Evolutionary conservation across 2,797 vertebrate genomes (phyloP).

Genomic region (Spinus pinus): DNA sequence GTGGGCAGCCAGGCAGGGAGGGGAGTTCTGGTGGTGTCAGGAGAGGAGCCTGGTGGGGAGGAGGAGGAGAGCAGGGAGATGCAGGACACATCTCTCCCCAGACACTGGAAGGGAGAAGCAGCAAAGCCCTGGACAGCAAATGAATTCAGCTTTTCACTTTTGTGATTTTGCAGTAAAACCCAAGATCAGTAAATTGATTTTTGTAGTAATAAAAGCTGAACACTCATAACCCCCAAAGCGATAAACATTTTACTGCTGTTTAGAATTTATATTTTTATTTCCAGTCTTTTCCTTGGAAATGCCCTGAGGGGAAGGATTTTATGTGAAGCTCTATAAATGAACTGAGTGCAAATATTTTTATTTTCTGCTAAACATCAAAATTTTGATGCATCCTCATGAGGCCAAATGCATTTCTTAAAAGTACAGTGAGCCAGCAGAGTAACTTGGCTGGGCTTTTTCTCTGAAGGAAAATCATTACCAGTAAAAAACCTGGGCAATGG

Average conservation of each 20-base stretch:
- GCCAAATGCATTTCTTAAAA: constrained; percentile 23
- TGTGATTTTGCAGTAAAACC: constrained; percentile 63
- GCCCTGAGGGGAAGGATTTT: constrained; percentile 46
- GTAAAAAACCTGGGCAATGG: not conserved
- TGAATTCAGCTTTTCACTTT: constrained; percentile 49
- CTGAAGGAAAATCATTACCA: not conserved
- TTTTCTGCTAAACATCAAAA: constrained; percentile 65
- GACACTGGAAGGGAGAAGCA: not conserved
- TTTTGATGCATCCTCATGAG: constrained; percentile 50
- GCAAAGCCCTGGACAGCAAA: not conserved
- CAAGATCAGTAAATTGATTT: constrained; percentile 71
- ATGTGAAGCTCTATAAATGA: constrained; percentile 61
- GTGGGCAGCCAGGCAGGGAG: not conserved
- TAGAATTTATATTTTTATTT: constrained; percentile 71
- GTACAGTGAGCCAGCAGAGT: not conserved
- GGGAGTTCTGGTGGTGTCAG: accelerated
- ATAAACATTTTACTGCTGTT: constrained; percentile 72
- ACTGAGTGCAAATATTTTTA: constrained; percentile 69
- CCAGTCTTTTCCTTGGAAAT: constrained; percentile 43
- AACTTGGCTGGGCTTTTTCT: not conserved
- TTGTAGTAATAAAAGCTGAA: constrained; percentile 68
- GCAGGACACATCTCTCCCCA: accelerated
- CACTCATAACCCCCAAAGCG: constrained; percentile 64
- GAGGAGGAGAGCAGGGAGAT: accelerated
- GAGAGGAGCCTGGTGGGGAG: not conserved